Percentiles rank a stretch among this genome's conserved stretches.
These are phyloP conservation scores for Heliconius erato DNA, from an alignment of 2,888 invertebrate species.

Conservation along the genomic window DNA sequence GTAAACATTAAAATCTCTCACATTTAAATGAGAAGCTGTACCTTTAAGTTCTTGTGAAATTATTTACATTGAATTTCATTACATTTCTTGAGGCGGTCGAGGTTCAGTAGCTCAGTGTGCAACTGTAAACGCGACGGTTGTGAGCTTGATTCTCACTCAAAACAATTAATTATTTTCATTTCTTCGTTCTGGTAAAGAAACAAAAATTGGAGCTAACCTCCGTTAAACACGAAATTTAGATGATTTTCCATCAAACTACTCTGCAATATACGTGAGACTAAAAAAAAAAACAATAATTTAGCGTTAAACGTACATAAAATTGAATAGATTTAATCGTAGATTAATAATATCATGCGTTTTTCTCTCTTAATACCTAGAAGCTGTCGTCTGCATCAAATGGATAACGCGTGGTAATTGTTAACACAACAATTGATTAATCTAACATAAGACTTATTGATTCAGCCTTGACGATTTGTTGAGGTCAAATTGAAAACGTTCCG, in stretches of 20 bases:
- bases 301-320: neutral
- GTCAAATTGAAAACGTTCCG: slow-evolving; percentile 17
- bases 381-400: slow-evolving; percentile 22
- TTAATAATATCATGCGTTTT: neutral
- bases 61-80: neutral
- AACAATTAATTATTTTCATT: neutral
- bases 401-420: slow-evolving; percentile 37
- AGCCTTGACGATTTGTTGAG: slow-evolving; percentile 30
- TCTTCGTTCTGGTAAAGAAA: neutral
- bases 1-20: neutral
- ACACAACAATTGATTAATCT: slow-evolving; percentile 42
- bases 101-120: no score
- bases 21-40: neutral
- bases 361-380: neutral
- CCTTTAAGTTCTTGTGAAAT: neutral
- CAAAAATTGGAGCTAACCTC: neutral
- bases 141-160: no score
- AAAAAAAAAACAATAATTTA: no score
- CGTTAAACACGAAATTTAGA: neutral
- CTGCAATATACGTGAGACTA: no score
- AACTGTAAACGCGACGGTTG: no score
- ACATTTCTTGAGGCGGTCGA: no score
- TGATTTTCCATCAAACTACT: no score
- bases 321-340: neutral
- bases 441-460: slow-evolving; percentile 35